Conservation (phyloP, 2,888 invertebrate species). For the Iphiclides podalirius region DNA sequence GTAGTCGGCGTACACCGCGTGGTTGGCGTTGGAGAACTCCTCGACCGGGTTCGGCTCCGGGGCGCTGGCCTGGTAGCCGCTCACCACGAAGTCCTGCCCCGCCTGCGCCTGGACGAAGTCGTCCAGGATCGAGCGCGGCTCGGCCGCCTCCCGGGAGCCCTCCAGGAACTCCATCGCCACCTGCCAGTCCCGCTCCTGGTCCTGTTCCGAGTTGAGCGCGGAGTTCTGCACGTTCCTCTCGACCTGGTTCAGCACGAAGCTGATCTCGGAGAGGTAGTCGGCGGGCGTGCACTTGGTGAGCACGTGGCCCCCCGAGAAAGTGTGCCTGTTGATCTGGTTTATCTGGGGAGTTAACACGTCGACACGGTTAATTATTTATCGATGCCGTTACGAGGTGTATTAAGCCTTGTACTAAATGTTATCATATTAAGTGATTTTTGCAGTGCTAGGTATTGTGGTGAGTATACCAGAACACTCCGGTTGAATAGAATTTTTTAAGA, state of each 20-base stretch:
- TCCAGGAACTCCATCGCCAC: constrained; percentile 49
- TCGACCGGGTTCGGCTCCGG: constrained; percentile 35
- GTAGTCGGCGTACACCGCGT: constrained; percentile 34
- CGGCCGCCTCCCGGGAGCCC: constrained; percentile 30
- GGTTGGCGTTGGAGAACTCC: constrained; percentile 33
- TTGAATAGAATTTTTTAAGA: too few relatives aligned
- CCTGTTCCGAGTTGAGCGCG: constrained; percentile 41
- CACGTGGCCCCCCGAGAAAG: constrained; percentile 58
- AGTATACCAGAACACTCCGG: too few relatives aligned
- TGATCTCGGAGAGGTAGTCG: constrained; percentile 43
- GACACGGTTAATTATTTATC: too few relatives aligned
- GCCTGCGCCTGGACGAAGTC: constrained; percentile 33
- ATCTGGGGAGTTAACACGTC: constrained; percentile 47
- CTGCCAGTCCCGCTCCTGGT: constrained; percentile 39
- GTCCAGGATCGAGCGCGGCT: constrained; percentile 29
- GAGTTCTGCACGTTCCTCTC: constrained; percentile 42
- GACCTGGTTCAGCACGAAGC: constrained; percentile 41
- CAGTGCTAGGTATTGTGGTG: too few relatives aligned
- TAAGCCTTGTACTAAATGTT: too few relatives aligned
- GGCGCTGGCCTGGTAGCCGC: constrained; percentile 10
- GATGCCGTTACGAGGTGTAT: too few relatives aligned
- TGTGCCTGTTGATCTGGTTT: constrained; percentile 53
- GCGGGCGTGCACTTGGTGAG: constrained; percentile 42
- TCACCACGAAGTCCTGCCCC: constrained; percentile 20
- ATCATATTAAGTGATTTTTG: too few relatives aligned